Evolutionary conservation across 2,113 vertebrate species (phyloP).

Genomic region (Oriolus oriolus): DNA sequence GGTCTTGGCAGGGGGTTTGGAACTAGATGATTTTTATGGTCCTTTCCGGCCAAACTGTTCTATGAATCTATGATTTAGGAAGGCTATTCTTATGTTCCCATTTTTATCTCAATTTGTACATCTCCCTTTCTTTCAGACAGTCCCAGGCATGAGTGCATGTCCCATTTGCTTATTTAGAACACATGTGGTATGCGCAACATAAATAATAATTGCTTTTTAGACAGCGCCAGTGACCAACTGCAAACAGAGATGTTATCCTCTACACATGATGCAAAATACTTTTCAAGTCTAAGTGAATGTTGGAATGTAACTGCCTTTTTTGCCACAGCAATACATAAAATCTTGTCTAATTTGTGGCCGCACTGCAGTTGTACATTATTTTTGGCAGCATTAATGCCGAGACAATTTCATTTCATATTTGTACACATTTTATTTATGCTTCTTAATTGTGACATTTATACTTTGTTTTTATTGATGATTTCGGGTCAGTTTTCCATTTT

Average conservation of each 20-base stretch:
- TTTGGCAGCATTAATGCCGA: not conserved
- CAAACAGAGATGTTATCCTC: not conserved
- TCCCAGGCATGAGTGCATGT: not conserved
- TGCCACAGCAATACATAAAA: not conserved
- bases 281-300: not conserved
- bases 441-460: not conserved
- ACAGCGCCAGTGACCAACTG: not conserved
- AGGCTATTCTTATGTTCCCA: not conserved
- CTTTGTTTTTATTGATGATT: not conserved
- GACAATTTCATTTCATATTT: not conserved
- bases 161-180: not conserved
- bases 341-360: not conserved
- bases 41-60: not conserved
- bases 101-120: not conserved
- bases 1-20: not conserved
- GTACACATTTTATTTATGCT: not conserved
- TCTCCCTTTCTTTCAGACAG: not conserved
- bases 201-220: not conserved
- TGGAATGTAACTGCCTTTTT: not conserved
- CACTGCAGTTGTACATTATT: not conserved
- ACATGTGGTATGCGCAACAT: not conserved
- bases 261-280: not conserved
- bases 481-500: not conserved
- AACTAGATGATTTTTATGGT: not conserved
- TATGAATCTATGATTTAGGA: not conserved